Percentiles rank a stretch among this genome's conserved stretches.
These are phyloP conservation scores for Xestia sexstrigata DNA, from an alignment of 2,888 invertebrate genomes.

Conservation along the genomic window DNA sequence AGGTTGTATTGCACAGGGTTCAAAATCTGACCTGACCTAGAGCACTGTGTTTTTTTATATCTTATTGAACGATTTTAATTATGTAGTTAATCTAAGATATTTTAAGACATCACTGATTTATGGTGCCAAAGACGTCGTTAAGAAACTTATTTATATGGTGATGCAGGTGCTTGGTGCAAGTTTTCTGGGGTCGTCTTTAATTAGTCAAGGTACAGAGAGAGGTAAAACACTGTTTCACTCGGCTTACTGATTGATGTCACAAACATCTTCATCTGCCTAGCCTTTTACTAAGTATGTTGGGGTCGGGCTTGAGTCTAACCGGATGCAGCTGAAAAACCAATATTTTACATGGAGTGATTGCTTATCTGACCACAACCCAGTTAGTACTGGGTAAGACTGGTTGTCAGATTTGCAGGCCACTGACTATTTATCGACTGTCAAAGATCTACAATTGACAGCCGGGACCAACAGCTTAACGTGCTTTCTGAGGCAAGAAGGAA, in stretches of 20 bases:
- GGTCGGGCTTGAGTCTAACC: too few relatives aligned
- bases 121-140: neutral
- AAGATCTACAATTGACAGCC: too few relatives aligned
- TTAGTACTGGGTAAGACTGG: too few relatives aligned
- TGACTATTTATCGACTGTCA: too few relatives aligned
- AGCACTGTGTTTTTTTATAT: neutral
- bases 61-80: neutral
- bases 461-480: too few relatives aligned
- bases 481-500: too few relatives aligned
- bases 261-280: too few relatives aligned
- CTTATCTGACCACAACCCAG: too few relatives aligned
- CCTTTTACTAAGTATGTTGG: too few relatives aligned
- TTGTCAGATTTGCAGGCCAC: too few relatives aligned
- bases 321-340: too few relatives aligned
- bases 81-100: neutral
- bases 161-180: neutral
- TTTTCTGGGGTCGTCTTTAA: neutral
- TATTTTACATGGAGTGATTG: too few relatives aligned
- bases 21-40: slow-evolving; percentile 21
- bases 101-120: neutral
- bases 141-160: neutral
- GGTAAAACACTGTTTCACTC: neutral
- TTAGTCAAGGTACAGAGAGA: neutral
- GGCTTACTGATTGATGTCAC: neutral
- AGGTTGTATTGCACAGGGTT: slow-evolving; percentile 24